Evolutionary conservation across 2,113 vertebrate species (phyloP), one percentile per base, ranked within the genome.

Genomic region (Xyliphius kryptos): DNA sequence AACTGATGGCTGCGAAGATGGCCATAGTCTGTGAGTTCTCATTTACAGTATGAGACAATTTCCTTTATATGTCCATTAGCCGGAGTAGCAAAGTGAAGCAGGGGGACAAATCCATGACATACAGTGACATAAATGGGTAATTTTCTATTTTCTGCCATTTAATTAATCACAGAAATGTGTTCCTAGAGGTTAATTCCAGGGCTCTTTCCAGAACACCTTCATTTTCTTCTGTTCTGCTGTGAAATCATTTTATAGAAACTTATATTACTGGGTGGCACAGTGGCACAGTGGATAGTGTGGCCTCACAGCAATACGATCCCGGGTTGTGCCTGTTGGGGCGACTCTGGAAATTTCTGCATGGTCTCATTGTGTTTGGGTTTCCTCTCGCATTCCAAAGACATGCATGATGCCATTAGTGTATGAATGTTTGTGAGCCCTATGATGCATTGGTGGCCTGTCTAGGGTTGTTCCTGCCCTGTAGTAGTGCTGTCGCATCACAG

Each of bases 121-220:
- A 37, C n/a, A 15, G 16, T 12, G 1, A 6, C 8, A 19, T 20
- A 20, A 54, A 56, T 56, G 16, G 53, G 15, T 38, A 7, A 56
- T 56, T 40, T 56, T 56, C 15, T 7, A 5, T 40, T 40, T 55
- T 20, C 16, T 13, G 53, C 36, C 17, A 56, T 40, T 17, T 36
- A 54, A 54, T 54, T 37, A 54, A 54, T 54, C n/a, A 5, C 14
- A 51, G 9, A 50, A 50, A 51, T n/a, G 11, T 56, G 53, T 56
- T 38, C 53, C 17, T 8, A 13, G 53, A 8, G 53, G 16, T 19
- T 56, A 16, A 56, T 15, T 15, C 20, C 32, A 19, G 52, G 26
- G 9, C 14, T 13, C 36, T 56, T 56, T 56, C 53, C 11, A 13
- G 15, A 40, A 40, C 16, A 56, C 10, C 11, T 17, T 13, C 32